Base-by-base conservation (phyloP, 1,140 invertebrate genomes). In the Metopolophium dirhodum region DNA sequence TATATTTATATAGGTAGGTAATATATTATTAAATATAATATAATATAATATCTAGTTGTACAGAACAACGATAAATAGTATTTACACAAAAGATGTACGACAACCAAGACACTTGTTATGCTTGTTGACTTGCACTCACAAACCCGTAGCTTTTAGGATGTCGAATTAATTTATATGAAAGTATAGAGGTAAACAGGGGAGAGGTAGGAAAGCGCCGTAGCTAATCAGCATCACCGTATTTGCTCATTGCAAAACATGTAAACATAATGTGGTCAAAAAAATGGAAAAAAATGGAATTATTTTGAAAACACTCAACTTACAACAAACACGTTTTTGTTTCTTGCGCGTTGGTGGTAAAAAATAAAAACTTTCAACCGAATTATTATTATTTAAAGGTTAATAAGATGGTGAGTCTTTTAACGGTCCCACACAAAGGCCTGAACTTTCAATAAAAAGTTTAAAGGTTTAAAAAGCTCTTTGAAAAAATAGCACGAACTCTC, bases 401-500 rank as follows among this genome's bases (percentile, higher is more conserved):
- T 89, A 89, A 89, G 49, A 23, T 47, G 86, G 49, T 22, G 87
- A 35, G 87, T 57, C 35, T 90, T 90, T 90, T 90, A 61, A 45
- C 54, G 35, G 37, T 41, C 14, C 37, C 54, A 45, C 89, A 77
- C 90, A 91, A 83, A 91, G 45, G 68, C 82, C n/a, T 91, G 90
- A 91, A 91, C 61, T 91, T 91, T 91, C 68, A 35, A 82, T 49
- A 82, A 93, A 51, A 93, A 51, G 30, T 83, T 49, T 49, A 91
- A 82, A 35, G 45, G 82, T 93, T 93, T 93, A 51, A 51, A 93
- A 90, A 61, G 37, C 89, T 90, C 54, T 90, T 90, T 90, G 35
- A 54, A 90, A 41, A 61, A 85, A 83, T n/a, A 37, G 23, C 8
- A 85, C 1, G 35, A 85, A 83, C 54, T 41, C 91, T 54, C 82